Base-by-base conservation (phyloP, 2,888 invertebrate genomes). In the Meteorus colon region DNA sequence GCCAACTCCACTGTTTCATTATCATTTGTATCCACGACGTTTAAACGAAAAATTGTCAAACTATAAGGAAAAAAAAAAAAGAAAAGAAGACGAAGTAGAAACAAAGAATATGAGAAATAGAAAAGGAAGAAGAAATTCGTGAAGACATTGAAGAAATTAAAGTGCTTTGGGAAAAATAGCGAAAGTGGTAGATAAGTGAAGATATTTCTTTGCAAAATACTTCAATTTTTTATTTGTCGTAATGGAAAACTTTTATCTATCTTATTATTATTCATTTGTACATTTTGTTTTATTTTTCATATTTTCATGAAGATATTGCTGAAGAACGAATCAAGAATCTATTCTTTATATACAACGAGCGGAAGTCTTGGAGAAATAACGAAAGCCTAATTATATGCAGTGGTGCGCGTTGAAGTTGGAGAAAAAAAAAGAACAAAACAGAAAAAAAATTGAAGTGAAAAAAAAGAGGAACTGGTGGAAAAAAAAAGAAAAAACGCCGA, bases 21-120 rank as follows among this genome's bases (percentile, higher is more conserved):
- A 37, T 70, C 76, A 67, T 70, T 73, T 73, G 75, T 75, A 69
- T 74, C 76, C 65, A 65, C 60, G 60, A 79, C 41, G 45, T 65
- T 48, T 37, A 65, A 55, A 60, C 37, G 45, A 62, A 73, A 45
- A 51, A 10, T 48, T 60, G 77, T 51, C 62, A 48, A 59, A 69
- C 45, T 45, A 63, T 55, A 16, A n/a, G 8, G 55, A 74, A 34
- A 73, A 71, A 19, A 60, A 55, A 48, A 55, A 59, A 24, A 69
- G 68, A 68, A 77, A 62, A 71, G 37, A 59, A 14, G 67, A 59
- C 55, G 24, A 48, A 75, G 51, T 12, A 24, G 12, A 34, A 31
- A 31, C 31, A 74, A 74, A 34, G 55, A 68, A 75, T 66, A 74
- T 55, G 10, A 73, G 67, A 51, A 8, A 63, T 19, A 29, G 48